Conservation (phyloP, 2,113 vertebrate genomes). For the Puma concolor region DNA sequence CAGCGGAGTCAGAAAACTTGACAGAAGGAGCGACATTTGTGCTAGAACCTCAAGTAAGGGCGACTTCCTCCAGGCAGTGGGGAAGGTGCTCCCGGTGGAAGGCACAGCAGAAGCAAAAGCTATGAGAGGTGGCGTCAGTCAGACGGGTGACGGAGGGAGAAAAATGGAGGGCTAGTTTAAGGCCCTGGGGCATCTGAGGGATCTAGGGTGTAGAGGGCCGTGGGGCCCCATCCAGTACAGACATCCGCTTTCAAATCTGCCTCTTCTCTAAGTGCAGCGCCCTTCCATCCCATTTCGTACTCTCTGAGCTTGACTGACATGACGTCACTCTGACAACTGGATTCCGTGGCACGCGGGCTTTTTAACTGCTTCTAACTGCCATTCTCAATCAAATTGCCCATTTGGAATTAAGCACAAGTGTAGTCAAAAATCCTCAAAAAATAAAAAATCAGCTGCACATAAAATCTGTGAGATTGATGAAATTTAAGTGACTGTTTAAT, state of each 20-base stretch:
- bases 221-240: accelerated
- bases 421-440: not conserved
- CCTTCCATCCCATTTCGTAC: no score
- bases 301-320: not conserved
- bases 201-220: accelerated
- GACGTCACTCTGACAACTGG: not conserved
- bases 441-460: no score
- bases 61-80: not conserved
- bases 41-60: not conserved
- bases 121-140: no score
- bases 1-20: not conserved
- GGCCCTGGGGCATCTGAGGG: accelerated
- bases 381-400: not conserved
- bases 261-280: not conserved
- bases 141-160: accelerated
- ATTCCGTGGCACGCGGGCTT: not conserved
- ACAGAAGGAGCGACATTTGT: not conserved
- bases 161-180: accelerated
- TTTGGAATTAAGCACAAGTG: not conserved
- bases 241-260: not conserved
- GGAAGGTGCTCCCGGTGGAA: accelerated
- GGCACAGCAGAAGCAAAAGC: not conserved
- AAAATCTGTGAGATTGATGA: not conserved
- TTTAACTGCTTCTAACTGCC: not conserved
- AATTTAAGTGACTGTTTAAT: not conserved